Base-by-base conservation (phyloP, 92 coral and sea anemone species). In the Palythoa heliodiscus region DNA sequence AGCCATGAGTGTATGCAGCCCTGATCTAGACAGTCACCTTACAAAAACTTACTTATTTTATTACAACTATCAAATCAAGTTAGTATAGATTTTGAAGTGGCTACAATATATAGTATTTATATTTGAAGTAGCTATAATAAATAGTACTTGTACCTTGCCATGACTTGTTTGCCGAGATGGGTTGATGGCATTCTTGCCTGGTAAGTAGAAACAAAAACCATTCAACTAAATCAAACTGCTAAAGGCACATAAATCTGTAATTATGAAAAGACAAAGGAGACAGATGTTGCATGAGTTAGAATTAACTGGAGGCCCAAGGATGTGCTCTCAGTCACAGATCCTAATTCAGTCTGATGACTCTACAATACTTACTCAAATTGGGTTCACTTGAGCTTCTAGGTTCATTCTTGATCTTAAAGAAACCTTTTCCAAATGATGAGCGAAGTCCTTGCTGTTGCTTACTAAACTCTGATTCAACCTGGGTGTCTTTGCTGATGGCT, bases 311-410 rank as follows among this genome's bases (percentile, higher is more conserved):
- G 50, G 50, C 50, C 50, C 50, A 43, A 43, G 50, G 6, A 5
- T 43, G 50, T 5, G 50, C 50, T 43, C 50, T 43, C 7, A 43
- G 9, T 61, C 5, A 3, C 20, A 17, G 68, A 16, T 16, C 6
- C 2, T 4, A 60, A 12, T 15, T 19, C 4, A 12, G 4, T 1
- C 9, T 3, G 24, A 10, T 6, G 0, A 29, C 22, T 11, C 40
- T 11, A 8, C 5, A 20, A 1, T 16, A 83, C 91, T 73, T 89
- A 96, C 98, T 90, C 83, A 96, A 89, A 82, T 92, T 94, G 52
- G 98, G 98, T 88, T 96, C 98, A 80, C 98, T 96, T 15, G 95
- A 83, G 77, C 98, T 96, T 60, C 93, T 93, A 35, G 90, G 94
- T 70, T 97, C 91, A 15, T 69, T 80, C 87, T 89, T 92, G 10